A percentile compares a stretch with the other conserved stretches of the same genome.
Evolutionary conservation across 2,113 vertebrate genomes (phyloP).

Genomic region (Melanostigma gelatinosum): DNA sequence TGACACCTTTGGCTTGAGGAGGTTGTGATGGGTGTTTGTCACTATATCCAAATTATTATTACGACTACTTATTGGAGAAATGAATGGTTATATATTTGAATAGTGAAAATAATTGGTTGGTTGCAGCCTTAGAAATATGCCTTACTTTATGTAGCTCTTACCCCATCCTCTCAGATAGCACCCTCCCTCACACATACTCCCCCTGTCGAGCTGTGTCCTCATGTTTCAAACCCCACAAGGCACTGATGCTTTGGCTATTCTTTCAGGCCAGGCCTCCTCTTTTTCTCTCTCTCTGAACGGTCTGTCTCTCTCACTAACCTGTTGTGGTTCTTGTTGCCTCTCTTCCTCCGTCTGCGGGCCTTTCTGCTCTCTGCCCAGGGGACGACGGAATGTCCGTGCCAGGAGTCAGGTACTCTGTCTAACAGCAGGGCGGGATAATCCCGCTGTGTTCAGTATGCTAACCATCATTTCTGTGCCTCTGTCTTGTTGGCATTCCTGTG

Average conservation of each 20-base stretch:
- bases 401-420: constrained; percentile 93
- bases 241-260: constrained; percentile 66
- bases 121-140: not conserved
- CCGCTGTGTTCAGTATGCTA: constrained; percentile 46
- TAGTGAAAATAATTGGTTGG: not conserved
- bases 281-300: constrained; percentile 54
- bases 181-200: constrained; percentile 17
- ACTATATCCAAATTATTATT: not conserved
- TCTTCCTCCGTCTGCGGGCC: constrained; percentile 89
- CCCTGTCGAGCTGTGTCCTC: constrained; percentile 20
- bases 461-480: constrained; percentile 61
- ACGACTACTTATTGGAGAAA: not conserved
- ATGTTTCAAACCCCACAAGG: constrained; percentile 80
- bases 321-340: constrained; percentile 91
- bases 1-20: not conserved
- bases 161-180: constrained; percentile 1
- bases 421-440: constrained; percentile 51
- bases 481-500: constrained; percentile 45
- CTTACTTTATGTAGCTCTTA: not conserved
- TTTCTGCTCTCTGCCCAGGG: constrained; percentile 92
- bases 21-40: not conserved
- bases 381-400: constrained; percentile 95
- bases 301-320: constrained; percentile 81
- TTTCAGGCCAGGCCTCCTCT: constrained; percentile 52
- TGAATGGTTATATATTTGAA: not conserved